These are phyloP conservation scores for Lasioglossum albipes DNA, from an alignment of 1,140 invertebrate genomes.

Conservation along the genomic window DNA sequence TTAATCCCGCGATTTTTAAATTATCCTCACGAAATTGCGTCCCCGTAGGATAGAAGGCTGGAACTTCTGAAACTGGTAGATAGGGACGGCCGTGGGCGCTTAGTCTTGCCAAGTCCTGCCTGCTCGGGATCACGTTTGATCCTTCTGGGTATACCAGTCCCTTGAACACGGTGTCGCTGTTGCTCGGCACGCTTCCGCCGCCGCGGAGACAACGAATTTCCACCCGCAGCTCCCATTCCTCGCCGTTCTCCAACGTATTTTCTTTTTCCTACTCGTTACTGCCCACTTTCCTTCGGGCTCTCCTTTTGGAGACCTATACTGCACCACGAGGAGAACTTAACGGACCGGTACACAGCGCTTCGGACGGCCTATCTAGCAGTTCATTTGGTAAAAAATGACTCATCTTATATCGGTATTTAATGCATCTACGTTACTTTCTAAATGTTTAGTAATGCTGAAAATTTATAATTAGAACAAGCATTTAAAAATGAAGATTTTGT, in stretches of 20 bases:
- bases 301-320: background rate
- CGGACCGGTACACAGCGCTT: too few species aligned
- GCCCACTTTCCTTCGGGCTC: background rate
- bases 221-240: background rate
- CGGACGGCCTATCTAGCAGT: too few species aligned
- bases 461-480: too few species aligned
- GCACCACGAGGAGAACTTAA: too few species aligned
- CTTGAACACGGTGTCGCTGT: conserved; percentile 30
- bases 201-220: background rate
- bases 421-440: too few species aligned
- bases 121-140: conserved; percentile 71
- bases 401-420: too few species aligned
- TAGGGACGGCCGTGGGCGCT: conserved; percentile 64
- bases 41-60: conserved; percentile 56
- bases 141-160: conserved; percentile 61
- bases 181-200: background rate
- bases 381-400: too few species aligned
- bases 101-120: conserved; percentile 64
- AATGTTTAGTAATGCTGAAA: too few species aligned
- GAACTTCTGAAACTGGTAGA: conserved; percentile 69
- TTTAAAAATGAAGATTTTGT: too few species aligned
- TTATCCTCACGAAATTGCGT: conserved; percentile 66
- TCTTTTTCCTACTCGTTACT: too few species aligned
- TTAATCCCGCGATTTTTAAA: conserved; percentile 72
- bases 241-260: background rate